phyloP scores from a whole-genome alignment of 1,140 invertebrate genomes.

The Hyles euphorbiae region DNA sequence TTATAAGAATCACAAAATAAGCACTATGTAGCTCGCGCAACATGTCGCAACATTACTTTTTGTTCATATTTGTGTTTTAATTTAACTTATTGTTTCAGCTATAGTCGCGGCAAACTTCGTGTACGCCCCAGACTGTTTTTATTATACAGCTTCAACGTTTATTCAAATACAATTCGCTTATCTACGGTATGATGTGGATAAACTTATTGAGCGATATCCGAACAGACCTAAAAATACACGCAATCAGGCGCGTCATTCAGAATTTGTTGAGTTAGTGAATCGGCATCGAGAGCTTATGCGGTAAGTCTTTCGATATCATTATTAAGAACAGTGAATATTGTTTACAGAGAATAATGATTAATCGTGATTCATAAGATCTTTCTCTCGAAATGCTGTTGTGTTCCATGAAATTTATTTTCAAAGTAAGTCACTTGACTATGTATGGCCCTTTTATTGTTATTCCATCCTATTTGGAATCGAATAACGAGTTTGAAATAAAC shows the following conservation, averaged over 20 bases:
- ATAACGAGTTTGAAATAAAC: no score
- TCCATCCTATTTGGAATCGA: no score
- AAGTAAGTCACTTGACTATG: no score
- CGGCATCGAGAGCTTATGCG: slow-evolving; percentile 32
- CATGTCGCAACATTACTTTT: neutral
- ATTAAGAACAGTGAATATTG: neutral
- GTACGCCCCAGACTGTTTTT: slow-evolving; percentile 30
- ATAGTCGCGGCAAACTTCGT: slow-evolving; percentile 21
- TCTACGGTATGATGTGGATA: slow-evolving; percentile 26
- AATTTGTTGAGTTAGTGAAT: slow-evolving; percentile 22
- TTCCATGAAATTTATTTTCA: no score
- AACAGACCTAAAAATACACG: neutral
- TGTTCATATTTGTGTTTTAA: neutral
- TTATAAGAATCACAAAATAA: no score
- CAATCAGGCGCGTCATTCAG: slow-evolving; percentile 6
- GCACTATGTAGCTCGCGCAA: no score
- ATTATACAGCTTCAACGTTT: slow-evolving; percentile 30
- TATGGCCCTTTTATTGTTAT: no score
- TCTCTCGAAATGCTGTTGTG: no score
- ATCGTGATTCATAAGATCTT: neutral
- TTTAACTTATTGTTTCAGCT: slow-evolving; percentile 22
- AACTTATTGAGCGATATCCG: slow-evolving; percentile 7
- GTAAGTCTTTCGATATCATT: slow-evolving; percentile 15
- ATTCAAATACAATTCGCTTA: slow-evolving; percentile 32
- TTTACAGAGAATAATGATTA: neutral